A percentile compares a stretch with the other conserved stretches of the same genome.
Evolutionary conservation across 1,140 invertebrate genomes (phyloP).

Genomic region (Apocrypta bakeri): DNA sequence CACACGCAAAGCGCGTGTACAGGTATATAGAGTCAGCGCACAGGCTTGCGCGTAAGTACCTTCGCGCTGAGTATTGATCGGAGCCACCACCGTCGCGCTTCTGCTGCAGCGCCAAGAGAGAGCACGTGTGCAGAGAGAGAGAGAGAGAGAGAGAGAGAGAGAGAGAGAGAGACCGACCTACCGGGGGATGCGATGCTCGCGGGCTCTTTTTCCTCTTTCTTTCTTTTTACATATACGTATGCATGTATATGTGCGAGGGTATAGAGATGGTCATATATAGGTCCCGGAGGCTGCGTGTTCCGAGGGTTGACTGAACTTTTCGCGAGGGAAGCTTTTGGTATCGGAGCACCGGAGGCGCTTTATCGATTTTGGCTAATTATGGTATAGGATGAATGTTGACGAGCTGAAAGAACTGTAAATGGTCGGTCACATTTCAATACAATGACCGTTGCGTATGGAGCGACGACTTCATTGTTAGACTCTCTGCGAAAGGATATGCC

Average conservation of each 20-base stretch:
- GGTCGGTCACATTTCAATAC: constrained; percentile 25
- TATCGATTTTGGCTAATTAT: neutral
- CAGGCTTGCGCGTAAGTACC: neutral
- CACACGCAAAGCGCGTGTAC: neutral
- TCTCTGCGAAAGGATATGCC: neutral
- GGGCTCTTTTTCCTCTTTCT: neutral
- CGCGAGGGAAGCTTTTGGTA: neutral
- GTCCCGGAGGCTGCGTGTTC: neutral
- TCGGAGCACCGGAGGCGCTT: neutral
- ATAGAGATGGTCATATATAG: neutral
- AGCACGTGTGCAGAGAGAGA: neutral
- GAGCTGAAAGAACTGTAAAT: too few species aligned
- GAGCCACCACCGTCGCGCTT: constrained; percentile 39
- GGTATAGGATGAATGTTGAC: too few species aligned
- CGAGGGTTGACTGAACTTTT: neutral
- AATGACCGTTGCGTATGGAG: neutral
- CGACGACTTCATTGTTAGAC: neutral
- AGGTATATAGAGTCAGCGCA: neutral
- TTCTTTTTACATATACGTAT: neutral
- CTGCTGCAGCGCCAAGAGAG: neutral
- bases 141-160: too few species aligned
- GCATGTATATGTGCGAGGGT: too few species aligned
- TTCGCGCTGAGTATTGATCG: constrained; percentile 39
- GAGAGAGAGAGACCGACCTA: too few species aligned
- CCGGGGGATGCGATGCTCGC: neutral